phyloP scores from a whole-genome alignment of 2,113 vertebrate genomes.

The Eonycteris spelaea region DNA sequence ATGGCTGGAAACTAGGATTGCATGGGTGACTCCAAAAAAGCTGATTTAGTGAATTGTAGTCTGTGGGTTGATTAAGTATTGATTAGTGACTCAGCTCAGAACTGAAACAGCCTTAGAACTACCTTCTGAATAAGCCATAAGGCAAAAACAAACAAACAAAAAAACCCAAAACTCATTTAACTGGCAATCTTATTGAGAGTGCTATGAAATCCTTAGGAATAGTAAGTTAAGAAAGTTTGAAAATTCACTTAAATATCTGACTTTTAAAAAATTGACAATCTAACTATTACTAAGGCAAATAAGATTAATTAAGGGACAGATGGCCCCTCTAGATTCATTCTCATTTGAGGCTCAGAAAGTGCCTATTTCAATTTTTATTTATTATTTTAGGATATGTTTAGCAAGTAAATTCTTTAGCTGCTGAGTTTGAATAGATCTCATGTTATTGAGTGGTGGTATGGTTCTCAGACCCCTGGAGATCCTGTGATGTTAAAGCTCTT shows the following conservation, averaged over 20 bases:
- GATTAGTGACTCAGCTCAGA: slow-evolving; percentile 29
- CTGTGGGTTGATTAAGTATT: slow-evolving; percentile 51
- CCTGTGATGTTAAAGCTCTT: not conserved
- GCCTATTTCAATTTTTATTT: not conserved
- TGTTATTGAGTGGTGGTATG: not conserved
- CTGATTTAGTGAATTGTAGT: not conserved
- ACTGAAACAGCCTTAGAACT: not conserved
- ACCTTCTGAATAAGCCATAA: slow-evolving; percentile 23
- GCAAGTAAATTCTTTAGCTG: not conserved
- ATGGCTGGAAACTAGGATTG: not conserved
- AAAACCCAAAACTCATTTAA: not conserved
- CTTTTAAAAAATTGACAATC: not conserved
- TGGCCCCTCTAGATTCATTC: not conserved
- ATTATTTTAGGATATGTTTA: not conserved
- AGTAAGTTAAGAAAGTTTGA: slow-evolving; percentile 27
- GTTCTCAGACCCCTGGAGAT: not conserved
- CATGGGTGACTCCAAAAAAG: not conserved
- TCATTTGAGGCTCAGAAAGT: not conserved
- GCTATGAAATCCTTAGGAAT: not conserved
- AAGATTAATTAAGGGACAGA: not conserved
- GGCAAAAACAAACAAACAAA: not conserved
- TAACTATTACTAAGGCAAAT: not conserved
- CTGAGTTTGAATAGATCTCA: not conserved
- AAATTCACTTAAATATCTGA: not conserved
- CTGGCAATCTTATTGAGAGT: not conserved